A percentile compares a stretch with the other conserved stretches of the same genome.
phyloP scores from a whole-genome alignment of 2,888 invertebrate species.

The Pseudanteris insignis region DNA sequence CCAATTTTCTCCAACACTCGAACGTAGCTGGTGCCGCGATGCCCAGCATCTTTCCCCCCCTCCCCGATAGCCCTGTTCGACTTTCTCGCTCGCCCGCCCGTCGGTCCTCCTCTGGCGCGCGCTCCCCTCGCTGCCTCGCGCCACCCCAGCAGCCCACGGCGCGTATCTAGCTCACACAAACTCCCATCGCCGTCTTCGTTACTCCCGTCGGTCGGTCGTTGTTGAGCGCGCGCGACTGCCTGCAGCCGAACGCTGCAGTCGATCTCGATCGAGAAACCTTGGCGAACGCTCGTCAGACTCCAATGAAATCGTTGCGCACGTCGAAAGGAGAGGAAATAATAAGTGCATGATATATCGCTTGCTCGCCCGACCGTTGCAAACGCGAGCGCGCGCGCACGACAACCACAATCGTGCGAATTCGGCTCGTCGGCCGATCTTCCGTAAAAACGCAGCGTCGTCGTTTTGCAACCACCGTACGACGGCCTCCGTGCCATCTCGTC shows the following conservation, averaged over 20 bases:
- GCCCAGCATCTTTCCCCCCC: neutral
- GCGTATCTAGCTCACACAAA: conserved; percentile 27
- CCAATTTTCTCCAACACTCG: too few species aligned
- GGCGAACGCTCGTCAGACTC: conserved; percentile 34
- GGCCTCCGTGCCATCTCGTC: too few species aligned
- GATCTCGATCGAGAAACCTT: conserved; percentile 39
- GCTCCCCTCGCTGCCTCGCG: conserved; percentile 29
- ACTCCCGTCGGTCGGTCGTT: conserved; percentile 25
- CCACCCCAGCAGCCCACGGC: too few species aligned
- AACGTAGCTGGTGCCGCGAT: too few species aligned
- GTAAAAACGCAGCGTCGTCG: too few species aligned
- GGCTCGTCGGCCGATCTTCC: too few species aligned
- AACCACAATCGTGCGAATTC: too few species aligned
- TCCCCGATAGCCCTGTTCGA: neutral
- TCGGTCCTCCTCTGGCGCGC: conserved; percentile 48
- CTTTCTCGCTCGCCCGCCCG: conserved; percentile 7
- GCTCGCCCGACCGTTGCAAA: conserved; percentile 6
- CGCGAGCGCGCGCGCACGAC: too few species aligned
- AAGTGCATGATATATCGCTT: conserved; percentile 17
- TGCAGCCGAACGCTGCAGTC: conserved; percentile 13
- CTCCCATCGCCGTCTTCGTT: conserved; percentile 24
- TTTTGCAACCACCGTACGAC: too few species aligned
- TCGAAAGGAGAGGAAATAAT: conserved; percentile 29
- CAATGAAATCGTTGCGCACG: conserved; percentile 33
- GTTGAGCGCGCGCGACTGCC: neutral